A percentile compares a stretch with the other conserved stretches of the same genome.
These are phyloP conservation scores for Coelopa frigida DNA, from an alignment of 1,140 invertebrate genomes.

Conservation along the genomic window DNA sequence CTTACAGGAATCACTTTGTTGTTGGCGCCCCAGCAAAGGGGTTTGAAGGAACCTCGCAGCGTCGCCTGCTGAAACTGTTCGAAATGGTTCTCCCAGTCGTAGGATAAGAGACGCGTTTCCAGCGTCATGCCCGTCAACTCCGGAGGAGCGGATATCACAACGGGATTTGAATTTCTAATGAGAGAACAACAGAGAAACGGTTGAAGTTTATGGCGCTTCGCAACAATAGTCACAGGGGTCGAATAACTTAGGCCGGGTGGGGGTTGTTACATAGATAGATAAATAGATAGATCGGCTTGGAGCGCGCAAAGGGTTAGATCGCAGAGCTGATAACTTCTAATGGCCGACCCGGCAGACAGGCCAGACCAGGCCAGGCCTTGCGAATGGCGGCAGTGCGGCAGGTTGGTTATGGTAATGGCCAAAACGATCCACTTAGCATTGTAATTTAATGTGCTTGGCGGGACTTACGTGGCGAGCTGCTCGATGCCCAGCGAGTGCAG, in stretches of 20 bases:
- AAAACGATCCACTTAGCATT: too few relatives aligned
- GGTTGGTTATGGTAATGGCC: too few relatives aligned
- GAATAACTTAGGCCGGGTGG: background rate
- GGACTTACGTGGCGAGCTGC: conserved; percentile 55
- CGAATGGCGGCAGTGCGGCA: too few relatives aligned
- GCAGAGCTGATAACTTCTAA: too few relatives aligned
- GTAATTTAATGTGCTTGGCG: too few relatives aligned
- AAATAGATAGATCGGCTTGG: background rate
- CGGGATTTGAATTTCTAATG: conserved; percentile 54
- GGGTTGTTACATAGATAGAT: background rate
- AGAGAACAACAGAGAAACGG: conserved; percentile 26
- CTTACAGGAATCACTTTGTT: conserved; percentile 49
- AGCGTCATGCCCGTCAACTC: conserved; percentile 56
- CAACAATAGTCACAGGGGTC: background rate
- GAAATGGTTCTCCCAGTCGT: conserved; percentile 58
- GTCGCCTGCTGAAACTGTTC: conserved; percentile 56
- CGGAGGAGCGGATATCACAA: conserved; percentile 52
- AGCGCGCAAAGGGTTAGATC: background rate
- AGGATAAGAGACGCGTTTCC: conserved; percentile 54
- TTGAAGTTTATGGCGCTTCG: background rate
- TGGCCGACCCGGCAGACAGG: too few relatives aligned
- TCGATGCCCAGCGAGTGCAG: conserved; percentile 57
- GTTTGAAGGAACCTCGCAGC: conserved; percentile 54
- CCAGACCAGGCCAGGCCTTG: too few relatives aligned
- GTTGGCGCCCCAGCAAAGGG: conserved; percentile 52